Evolutionary conservation across 1,140 invertebrate genomes (phyloP).

Genomic region (Latrodectus geometricus): DNA sequence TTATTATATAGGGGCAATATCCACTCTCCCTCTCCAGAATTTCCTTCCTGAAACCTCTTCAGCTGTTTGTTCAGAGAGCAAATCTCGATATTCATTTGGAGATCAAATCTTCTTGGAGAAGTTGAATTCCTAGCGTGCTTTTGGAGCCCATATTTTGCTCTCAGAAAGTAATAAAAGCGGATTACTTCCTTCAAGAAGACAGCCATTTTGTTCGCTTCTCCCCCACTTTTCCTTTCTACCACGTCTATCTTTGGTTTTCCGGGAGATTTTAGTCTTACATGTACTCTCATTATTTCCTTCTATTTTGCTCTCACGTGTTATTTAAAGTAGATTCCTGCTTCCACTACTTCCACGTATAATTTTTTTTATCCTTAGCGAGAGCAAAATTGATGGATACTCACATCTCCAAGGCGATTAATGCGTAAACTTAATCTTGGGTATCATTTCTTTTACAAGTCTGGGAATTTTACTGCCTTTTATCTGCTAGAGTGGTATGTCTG

Average conservation of each 20-base stretch:
- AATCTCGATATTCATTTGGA: constrained; percentile 56
- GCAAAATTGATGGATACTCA: not conserved
- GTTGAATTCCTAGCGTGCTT: constrained; percentile 37
- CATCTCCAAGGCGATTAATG: not conserved
- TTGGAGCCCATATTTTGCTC: constrained; percentile 31
- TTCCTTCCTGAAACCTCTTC: constrained; percentile 33
- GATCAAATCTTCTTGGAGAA: constrained; percentile 36
- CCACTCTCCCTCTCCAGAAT: constrained; percentile 4
- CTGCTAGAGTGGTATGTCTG: too few species aligned
- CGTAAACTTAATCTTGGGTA: not conserved
- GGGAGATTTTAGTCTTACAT: constrained; percentile 26
- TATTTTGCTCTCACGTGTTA: not conserved
- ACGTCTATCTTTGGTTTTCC: constrained; percentile 41
- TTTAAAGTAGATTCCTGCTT: not conserved
- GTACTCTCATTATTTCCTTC: constrained; percentile 23
- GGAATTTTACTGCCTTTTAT: too few species aligned
- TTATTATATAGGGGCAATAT: not conserved
- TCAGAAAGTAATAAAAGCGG: constrained; percentile 58
- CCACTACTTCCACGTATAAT: not conserved
- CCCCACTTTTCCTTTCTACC: not conserved
- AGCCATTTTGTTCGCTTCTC: constrained; percentile 40
- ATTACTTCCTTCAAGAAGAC: constrained; percentile 53
- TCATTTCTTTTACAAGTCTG: too few species aligned
- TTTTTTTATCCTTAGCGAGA: not conserved
- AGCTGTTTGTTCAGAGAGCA: constrained; percentile 40